Percentiles rank a stretch among this genome's conserved stretches.
Conservation (phyloP, 1,140 invertebrate genomes). For the Drosophila kurseongensis region DNA sequence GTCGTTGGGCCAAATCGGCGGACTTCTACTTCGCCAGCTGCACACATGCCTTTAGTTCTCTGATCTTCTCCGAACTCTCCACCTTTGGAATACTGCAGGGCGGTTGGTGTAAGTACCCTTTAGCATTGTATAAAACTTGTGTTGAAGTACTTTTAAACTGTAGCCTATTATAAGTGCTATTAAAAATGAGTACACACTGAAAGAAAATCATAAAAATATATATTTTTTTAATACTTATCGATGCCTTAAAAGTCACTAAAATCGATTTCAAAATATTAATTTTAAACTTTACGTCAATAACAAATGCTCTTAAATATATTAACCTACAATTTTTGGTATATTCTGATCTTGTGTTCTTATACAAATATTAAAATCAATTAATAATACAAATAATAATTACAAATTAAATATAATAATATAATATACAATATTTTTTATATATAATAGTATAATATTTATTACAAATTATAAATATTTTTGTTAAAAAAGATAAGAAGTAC, state of each 20-base stretch:
- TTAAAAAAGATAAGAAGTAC: too few relatives aligned
- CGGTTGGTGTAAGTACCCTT: conserved; percentile 75
- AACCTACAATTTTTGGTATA: too few relatives aligned
- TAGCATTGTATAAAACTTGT: neutral
- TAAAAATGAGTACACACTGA: neutral
- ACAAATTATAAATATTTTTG: too few relatives aligned
- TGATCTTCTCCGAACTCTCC: conserved; percentile 71
- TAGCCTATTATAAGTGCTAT: neutral
- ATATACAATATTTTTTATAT: too few relatives aligned
- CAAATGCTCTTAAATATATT: too few relatives aligned
- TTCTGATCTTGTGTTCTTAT: too few relatives aligned
- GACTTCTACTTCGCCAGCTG: conserved; percentile 81
- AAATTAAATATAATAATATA: too few relatives aligned
- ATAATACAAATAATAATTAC: too few relatives aligned
- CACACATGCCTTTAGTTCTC: conserved; percentile 69
- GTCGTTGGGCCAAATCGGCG: conserved; percentile 71
- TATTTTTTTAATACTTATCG: too few relatives aligned
- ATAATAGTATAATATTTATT: too few relatives aligned
- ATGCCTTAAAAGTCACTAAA: neutral
- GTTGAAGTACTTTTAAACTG: neutral
- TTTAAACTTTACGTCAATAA: too few relatives aligned
- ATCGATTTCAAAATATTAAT: neutral
- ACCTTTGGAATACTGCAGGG: conserved; percentile 63
- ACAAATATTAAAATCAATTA: too few relatives aligned
- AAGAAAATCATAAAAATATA: neutral